Evolutionary conservation across 2,888 invertebrate genomes (phyloP), one percentile per base, ranked within the genome.

Genomic region (Nasonovia ribisnigri): DNA sequence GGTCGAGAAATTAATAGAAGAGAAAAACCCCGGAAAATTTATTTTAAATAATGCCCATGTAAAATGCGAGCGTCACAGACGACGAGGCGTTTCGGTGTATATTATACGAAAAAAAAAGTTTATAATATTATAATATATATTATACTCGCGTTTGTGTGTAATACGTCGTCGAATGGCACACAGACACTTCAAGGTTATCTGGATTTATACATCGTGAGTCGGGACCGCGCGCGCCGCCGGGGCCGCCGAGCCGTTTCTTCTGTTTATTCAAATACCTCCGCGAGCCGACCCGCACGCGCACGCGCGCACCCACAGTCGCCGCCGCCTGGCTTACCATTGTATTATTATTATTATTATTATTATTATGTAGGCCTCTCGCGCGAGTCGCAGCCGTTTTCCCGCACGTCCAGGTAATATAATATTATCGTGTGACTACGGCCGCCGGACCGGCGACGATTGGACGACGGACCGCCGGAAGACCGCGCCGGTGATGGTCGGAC

Each of bases 111-210:
- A 77, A 77, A 77, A 36, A 36, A 20, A 20, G 16, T 20, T 36
- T 51, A 60, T n/a, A 60, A 24, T 84, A 77, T 88, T 87, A 92
- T 46, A 91, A 54, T 54, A 90, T 46, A 46, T 48, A 77, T 77
- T 77, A 51, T 36, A 36, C 24, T n/a, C n/a, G 36, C 24, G 48
- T 51, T 48, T 51, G 48, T n/a, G 48, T 36, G 88, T 51, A 88
- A 90, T 48, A 77, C 77, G 77, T 77, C 77, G 43, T 93, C 89
- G 93, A 93, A 93, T 90, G 93, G 90, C 93, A 93, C 84, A 84
- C 60, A 90, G 90, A 93, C 93, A 90, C 67, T 93, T 93, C 93
- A 93, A 93, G 93, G 93, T 90, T 93, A 90, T 93, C 93, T 42
- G 46, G 93, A 90, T 93, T 93, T 93, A 93, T 92, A 46, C 46